Evolutionary conservation across 2,113 vertebrate genomes (phyloP).

Genomic region (Dinomys branickii): DNA sequence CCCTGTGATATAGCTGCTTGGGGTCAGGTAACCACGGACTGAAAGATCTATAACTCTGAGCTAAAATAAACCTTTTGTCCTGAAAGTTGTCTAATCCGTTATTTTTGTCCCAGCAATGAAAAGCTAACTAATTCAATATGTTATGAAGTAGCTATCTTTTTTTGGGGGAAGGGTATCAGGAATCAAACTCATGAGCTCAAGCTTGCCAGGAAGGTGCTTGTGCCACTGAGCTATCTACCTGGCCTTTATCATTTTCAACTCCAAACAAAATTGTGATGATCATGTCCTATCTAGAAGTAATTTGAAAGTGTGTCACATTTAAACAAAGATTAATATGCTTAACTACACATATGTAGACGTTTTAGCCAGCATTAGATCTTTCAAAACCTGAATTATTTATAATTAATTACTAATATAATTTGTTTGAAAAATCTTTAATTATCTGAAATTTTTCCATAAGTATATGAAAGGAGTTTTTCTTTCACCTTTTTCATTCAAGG

Average conservation of each 20-base stretch:
- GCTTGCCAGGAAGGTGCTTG: no score
- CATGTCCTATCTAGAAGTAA: neutral
- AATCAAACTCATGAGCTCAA: no score
- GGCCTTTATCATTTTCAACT: neutral
- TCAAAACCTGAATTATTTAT: neutral
- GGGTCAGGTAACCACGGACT: neutral
- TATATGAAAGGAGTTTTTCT: neutral
- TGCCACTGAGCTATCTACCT: no score
- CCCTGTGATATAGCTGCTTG: neutral
- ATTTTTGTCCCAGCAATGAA: neutral
- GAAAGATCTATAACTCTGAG: neutral
- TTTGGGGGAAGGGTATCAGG: no score
- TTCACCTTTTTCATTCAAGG: neutral
- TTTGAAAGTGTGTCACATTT: neutral
- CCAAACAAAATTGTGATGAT: neutral
- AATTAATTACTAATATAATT: neutral
- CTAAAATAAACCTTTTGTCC: neutral
- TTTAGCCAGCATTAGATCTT: neutral
- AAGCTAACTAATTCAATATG: neutral
- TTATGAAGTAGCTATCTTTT: neutral
- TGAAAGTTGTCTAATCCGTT: neutral
- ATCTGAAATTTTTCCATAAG: neutral
- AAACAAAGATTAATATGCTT: neutral
- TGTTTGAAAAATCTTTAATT: neutral
- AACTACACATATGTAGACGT: neutral